Base-by-base conservation (phyloP, 2,113 vertebrate species). In the Fregata magnificens region DNA sequence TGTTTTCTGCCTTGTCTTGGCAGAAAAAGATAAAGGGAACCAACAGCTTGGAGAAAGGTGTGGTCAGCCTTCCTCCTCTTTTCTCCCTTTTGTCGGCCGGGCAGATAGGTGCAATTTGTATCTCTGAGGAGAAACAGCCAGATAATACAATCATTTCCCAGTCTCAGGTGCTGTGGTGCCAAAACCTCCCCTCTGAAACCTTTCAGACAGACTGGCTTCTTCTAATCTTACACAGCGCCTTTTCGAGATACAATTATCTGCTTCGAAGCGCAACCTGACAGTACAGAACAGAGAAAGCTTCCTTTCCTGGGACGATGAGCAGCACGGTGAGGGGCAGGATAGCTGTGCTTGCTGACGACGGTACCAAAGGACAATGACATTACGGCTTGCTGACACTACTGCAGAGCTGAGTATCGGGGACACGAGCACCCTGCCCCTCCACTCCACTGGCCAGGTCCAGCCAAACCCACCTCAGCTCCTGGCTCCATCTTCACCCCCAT, bases 401-500 rank as follows among this genome's bases (percentile, higher is more conserved):
- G 2, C 34, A 49, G 89, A 71, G 29, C 31, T 47, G 16, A 65
- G 18, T 0, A 0, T 31, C 28, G 26, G 31, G 5, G 15, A 47
- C 20, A 36, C 0, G 4, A 79, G 9, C 32, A 25, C 6, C 65
- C 25, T 63, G 26, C 7, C 49, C 10, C 26, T 72, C 0, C 0
- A 7, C 21, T 53, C 34, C 36, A 11, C 18, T 40, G 53, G 5
- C 9, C 36, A 32, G 53, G 31, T 66, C 34, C 62, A 61, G 20
- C 18, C 45, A 90, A 86, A 77, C 6, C 38, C 28, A 77, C 18
- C 36, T 45, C 19, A 71, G 53, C 20, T 80, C 29, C 61, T 69
- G 24, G 11, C 18, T 81, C 56, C 50, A 65, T 69, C 67, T 63
- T 67, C 22, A 63, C 4, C 11, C 22, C 7, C 19, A 15, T 71